These are phyloP conservation scores for Tineola bisselliella DNA, from an alignment of 2,888 invertebrate genomes.

Conservation along the genomic window DNA sequence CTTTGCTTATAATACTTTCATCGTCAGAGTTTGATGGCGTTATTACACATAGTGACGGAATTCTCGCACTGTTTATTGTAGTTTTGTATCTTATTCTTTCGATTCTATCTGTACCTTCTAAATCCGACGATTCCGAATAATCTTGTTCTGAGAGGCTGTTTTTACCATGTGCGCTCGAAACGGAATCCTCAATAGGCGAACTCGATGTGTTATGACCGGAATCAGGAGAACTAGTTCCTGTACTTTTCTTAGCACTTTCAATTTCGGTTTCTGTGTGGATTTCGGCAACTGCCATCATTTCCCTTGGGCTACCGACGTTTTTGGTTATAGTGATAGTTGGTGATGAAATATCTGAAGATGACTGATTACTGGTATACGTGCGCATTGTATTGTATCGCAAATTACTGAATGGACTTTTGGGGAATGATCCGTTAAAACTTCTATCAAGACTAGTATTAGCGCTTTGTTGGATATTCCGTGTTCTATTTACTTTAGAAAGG, in stretches of 20 bases:
- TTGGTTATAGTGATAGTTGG: constrained; percentile 51
- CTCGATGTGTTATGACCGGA: constrained; percentile 85
- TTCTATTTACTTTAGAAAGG: constrained; percentile 68
- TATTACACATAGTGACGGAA: constrained; percentile 92
- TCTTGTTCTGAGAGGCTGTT: constrained; percentile 81
- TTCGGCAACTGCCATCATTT: constrained; percentile 69
- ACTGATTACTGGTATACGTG: constrained; percentile 44
- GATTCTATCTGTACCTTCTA: constrained; percentile 87
- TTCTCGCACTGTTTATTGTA: constrained; percentile 85
- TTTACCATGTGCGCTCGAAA: constrained; percentile 76
- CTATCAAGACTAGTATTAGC: constrained; percentile 68
- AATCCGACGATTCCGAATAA: constrained; percentile 86
- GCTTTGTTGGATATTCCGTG: constrained; percentile 57
- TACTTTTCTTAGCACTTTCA: constrained; percentile 62
- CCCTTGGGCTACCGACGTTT: constrained; percentile 52
- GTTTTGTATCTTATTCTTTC: constrained; percentile 88
- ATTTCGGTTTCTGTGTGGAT: constrained; percentile 60
- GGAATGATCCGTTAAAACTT: constrained; percentile 48
- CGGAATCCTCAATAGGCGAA: constrained; percentile 78
- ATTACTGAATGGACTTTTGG: constrained; percentile 51
- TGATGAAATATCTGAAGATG: constrained; percentile 45
- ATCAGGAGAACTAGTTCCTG: constrained; percentile 80
- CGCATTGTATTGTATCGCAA: constrained; percentile 45
- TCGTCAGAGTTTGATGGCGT: constrained; percentile 90
- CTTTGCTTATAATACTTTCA: constrained; percentile 70